These are phyloP conservation scores for Microctenopoma steveboyesi DNA, from an alignment of 2,797 vertebrate genomes.

Conservation along the genomic window DNA sequence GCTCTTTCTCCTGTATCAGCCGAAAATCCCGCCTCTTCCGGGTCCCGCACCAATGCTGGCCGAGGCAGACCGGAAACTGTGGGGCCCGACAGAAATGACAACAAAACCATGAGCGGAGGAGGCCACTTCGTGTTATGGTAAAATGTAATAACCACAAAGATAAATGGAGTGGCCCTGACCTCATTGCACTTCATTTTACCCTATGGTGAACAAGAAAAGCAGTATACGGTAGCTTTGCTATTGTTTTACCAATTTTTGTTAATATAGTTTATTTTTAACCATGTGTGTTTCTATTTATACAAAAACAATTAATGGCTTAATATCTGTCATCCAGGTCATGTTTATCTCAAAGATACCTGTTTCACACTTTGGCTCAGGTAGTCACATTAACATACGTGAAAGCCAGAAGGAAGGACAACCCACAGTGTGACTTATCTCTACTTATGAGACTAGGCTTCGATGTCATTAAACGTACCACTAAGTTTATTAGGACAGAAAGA, in stretches of 20 bases:
- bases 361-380: too few species aligned
- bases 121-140: not conserved
- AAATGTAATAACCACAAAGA: too few species aligned
- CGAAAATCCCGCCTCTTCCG: conserved; percentile 56
- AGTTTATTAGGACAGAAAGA: too few species aligned
- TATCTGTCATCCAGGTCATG: too few species aligned
- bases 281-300: not conserved
- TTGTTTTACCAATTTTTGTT: not conserved
- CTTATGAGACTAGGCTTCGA: not conserved
- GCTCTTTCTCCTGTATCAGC: conserved; percentile 32
- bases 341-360: too few species aligned
- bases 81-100: conserved; percentile 9
- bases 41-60: conserved; percentile 51
- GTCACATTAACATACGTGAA: too few species aligned
- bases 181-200: not conserved
- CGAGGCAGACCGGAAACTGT: conserved; percentile 36
- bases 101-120: not conserved
- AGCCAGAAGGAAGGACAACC: too few species aligned
- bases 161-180: not conserved
- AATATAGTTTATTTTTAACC: not conserved
- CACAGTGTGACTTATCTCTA: not conserved
- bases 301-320: not conserved
- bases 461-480: not conserved
- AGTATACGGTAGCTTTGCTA: not conserved
- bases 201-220: not conserved